Evolutionary conservation across 2,113 vertebrate genomes (phyloP).

Genomic region (Columba livia): DNA sequence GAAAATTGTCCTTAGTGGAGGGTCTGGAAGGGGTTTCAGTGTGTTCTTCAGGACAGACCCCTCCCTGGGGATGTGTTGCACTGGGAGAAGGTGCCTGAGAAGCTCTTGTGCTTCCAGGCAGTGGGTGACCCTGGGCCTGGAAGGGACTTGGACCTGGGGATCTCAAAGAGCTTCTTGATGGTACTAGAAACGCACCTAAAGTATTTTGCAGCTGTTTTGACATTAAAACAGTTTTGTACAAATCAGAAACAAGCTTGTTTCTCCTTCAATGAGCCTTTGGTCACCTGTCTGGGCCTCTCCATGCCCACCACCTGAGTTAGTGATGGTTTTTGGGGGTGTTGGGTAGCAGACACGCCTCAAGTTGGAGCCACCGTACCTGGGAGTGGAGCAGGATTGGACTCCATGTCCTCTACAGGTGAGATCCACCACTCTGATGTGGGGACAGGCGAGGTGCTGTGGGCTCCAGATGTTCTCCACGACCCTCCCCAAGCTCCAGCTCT

Average conservation of each 20-base stretch:
- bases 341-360: neutral
- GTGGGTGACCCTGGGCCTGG: neutral
- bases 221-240: slow-evolving; percentile 59
- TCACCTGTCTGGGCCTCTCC: rapidly evolving
- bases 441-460: neutral
- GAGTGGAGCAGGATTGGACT: rapidly evolving
- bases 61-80: neutral
- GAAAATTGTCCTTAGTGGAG: neutral
- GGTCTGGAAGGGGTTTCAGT: neutral
- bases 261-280: neutral
- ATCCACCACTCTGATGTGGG: rapidly evolving
- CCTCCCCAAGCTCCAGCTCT: neutral
- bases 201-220: neutral
- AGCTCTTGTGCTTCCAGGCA: neutral
- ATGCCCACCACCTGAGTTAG: neutral
- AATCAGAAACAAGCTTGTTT: neutral
- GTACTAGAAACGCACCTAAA: neutral
- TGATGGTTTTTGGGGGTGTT: neutral
- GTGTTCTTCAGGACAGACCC: neutral
- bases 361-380: neutral
- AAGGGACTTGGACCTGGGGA: neutral
- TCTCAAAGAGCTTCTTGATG: neutral
- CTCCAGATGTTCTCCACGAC: neutral
- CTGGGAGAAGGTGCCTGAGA: neutral
- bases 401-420: neutral